Evolutionary conservation across 2,113 vertebrate genomes (phyloP), one percentile per base, ranked within the genome.

Genomic region (Rhinopomastus cyanomelas): DNA sequence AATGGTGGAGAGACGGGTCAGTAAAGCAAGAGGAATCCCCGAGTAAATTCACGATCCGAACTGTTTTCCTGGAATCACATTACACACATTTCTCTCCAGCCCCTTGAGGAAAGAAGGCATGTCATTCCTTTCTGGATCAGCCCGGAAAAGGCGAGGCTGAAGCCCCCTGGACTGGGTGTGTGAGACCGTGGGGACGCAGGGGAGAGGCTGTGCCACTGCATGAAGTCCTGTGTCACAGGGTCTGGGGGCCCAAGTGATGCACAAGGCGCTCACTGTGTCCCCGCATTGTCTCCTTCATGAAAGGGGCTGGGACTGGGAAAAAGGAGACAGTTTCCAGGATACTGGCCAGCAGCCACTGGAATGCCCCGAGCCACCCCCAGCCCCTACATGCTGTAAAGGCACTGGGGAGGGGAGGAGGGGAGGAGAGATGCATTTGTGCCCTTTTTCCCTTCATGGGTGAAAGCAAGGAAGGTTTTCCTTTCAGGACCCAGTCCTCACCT

Each of bases 201-300:
- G 82, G 56, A 55, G 59, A 42, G 81, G 94, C 91, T 94, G 85
- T 96, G 87, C 67, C 75, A 80, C 96, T 96, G 94, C 92, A 95
- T 49, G 36, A 97, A 97, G 96, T 96, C 92, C 92, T 2, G 6
- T 95, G 95, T 97, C 97, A 96, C 95, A 97, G 95, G 92, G 94
- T 95, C 94, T 8, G 87, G 80, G 96, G 97, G 95, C 94, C 97
- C 93, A 93, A 97, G 95, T 96, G 96, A 95, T 80, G 75, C 97
- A 96, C 96, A 97, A 98, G 97, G 96, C 97, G 92, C 94, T 97
- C 96, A 97, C 97, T 98, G 97, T 98, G 97, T 97, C 96, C 73
- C 74, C 0, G 36, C 96, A 98, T 98, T 99, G 98, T 98, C 95
- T 95, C 93, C 93, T 96, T 95, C 95, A 97, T 98, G 98, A 98